These are phyloP conservation scores for Planiliza haematocheilus DNA, from an alignment of 2,113 vertebrate species.

Conservation along the genomic window DNA sequence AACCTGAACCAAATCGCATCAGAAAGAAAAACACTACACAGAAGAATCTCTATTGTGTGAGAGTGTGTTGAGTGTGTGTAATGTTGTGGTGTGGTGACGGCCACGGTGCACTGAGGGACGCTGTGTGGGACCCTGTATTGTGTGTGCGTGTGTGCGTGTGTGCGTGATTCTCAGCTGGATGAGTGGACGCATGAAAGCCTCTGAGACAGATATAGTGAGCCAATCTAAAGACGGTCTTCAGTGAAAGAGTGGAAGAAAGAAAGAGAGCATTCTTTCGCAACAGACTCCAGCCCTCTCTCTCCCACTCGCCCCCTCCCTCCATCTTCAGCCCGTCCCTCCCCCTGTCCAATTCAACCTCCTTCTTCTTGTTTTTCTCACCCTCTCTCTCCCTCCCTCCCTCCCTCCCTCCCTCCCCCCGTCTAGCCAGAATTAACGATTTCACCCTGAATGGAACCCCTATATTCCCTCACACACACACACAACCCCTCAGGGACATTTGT, in stretches of 20 bases:
- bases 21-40: conserved; percentile 61
- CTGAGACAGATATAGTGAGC: conserved; percentile 75
- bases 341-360: conserved; percentile 49
- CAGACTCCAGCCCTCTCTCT: conserved; percentile 50
- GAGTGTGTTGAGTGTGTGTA: conserved; percentile 24
- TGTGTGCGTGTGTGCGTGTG: conserved; percentile 26
- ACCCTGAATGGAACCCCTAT: conserved; percentile 71
- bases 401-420: conserved; percentile 43
- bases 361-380: conserved; percentile 61
- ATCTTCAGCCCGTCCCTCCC: conserved; percentile 7
- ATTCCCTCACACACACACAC: conserved; percentile 45
- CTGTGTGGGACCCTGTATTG: conserved; percentile 57
- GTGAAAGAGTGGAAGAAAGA: conserved; percentile 72
- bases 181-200: conserved; percentile 79
- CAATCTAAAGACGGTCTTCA: conserved; percentile 73
- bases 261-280: conserved; percentile 73
- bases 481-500: conserved; percentile 62
- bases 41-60: conserved; percentile 57
- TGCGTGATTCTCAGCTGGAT: conserved; percentile 67
- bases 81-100: conserved; percentile 29
- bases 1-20: conserved; percentile 57
- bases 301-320: not conserved
- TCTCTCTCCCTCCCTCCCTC: conserved; percentile 31
- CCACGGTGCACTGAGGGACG: conserved; percentile 46
- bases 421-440: conserved; percentile 75